Percentiles rank a stretch among this genome's conserved stretches.
These are phyloP conservation scores for Lycaena phlaeas DNA, from an alignment of 2,888 invertebrate genomes.

Conservation along the genomic window DNA sequence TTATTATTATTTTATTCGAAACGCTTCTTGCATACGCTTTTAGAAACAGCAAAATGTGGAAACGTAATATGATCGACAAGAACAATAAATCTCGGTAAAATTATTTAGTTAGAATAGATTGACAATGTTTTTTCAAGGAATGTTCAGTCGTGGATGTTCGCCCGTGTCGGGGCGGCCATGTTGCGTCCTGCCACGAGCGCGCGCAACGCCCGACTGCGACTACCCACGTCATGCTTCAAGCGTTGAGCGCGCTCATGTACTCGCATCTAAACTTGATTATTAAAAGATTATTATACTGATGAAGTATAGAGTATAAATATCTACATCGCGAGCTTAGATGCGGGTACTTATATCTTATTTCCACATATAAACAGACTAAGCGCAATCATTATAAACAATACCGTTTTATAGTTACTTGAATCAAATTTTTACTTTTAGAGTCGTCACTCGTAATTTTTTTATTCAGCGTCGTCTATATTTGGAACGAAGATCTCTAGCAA, in stretches of 20 bases:
- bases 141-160: slow-evolving; percentile 52
- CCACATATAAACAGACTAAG: slow-evolving; percentile 16
- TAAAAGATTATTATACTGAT: too few species aligned
- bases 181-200: slow-evolving; percentile 21
- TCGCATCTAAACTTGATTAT: neutral
- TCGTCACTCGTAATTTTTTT: neutral
- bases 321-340: slow-evolving; percentile 20
- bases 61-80: slow-evolving; percentile 25
- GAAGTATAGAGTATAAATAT: too few species aligned
- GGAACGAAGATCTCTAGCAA: slow-evolving; percentile 21
- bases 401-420: too few species aligned
- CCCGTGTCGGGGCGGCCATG: slow-evolving; percentile 31
- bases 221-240: too few species aligned
- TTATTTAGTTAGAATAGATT: slow-evolving; percentile 30
- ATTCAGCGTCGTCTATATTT: slow-evolving; percentile 14
- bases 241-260: neutral
- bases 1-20: slow-evolving; percentile 32
- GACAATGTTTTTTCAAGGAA: slow-evolving; percentile 48
- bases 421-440: too few species aligned
- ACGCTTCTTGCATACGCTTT: slow-evolving; percentile 44
- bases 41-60: slow-evolving; percentile 54
- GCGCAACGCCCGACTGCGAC: slow-evolving; percentile 14
- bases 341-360: slow-evolving; percentile 14
- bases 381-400: too few species aligned
- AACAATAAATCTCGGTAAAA: slow-evolving; percentile 35